Evolutionary conservation across 2,113 vertebrate species (phyloP), one percentile per base, ranked within the genome.

Genomic region (Amblyopsis rosae): DNA sequence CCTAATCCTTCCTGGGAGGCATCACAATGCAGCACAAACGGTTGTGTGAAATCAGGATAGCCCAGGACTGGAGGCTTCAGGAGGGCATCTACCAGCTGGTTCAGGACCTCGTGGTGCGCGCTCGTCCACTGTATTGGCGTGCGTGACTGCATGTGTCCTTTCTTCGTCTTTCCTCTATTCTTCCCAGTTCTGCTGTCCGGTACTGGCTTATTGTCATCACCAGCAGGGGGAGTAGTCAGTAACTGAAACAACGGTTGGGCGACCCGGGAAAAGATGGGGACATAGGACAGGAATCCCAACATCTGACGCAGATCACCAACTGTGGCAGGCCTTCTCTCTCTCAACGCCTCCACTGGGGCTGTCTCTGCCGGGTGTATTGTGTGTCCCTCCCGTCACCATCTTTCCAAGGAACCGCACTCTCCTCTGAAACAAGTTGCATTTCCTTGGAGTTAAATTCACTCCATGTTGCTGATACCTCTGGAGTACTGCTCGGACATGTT

Each of bases 41-140:
- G 19, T 19, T 19, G 19, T 19, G 19, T 19, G 19, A 19, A 19
- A 19, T 19, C 19, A 19, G 19, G 19, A 19, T 19, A 19, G 2
- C 19, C 19, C 19, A 19, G 19, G 19, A 19, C 19, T 19, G 19
- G 19, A 19, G 19, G 19, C 19, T 19, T 19, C 19, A 19, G 19
- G 19, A 19, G 19, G 19, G 19, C 19, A 19, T 19, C 19, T 19
- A 19, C 19, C 19, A 19, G 19, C 19, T 19, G 1, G 2, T 19
- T 19, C 19, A 19, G 19, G 3, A 69, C 51, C 17, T 73, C 41
- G 10, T 73, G 76, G 48, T 69, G 70, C 2, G 3, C 6, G 8
- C 0, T 60, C 16, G 69, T 80, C 68, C 73, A 72, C 33, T 64
- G 17, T 65, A 81, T 72, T 1, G 69, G 63, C 3, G 32, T 65